Evolutionary conservation across 2,888 invertebrate genomes (phyloP).

Genomic region (Macrophya alboannulata): DNA sequence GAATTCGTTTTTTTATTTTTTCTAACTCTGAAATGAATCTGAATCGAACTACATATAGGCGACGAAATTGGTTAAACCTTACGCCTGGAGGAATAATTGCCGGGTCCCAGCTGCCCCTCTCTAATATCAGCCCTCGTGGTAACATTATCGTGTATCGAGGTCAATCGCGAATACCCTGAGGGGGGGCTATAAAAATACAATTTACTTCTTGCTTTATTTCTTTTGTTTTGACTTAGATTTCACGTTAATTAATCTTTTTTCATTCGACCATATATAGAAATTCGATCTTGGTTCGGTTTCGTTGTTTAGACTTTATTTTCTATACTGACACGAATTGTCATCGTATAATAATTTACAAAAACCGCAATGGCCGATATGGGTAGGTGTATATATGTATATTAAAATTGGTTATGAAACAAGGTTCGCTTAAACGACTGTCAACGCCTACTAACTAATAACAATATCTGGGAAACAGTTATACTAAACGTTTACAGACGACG

Average conservation of each 20-base stretch:
- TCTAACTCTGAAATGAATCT: background rate
- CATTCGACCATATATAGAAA: background rate
- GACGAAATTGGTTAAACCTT: background rate
- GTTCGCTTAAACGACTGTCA: conserved; percentile 17
- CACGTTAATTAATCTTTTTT: conserved; percentile 1
- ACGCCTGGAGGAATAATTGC: background rate
- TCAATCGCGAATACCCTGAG: conserved; percentile 31
- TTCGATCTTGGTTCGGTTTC: background rate
- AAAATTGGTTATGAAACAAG: conserved; percentile 20
- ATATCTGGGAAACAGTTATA: conserved; percentile 31
- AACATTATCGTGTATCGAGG: conserved; percentile 34
- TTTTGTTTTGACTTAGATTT: background rate
- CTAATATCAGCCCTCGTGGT: conserved; percentile 30
- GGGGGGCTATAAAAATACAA: conserved; percentile 29
- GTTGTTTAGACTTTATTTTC: background rate
- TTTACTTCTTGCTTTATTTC: background rate
- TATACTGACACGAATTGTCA: background rate
- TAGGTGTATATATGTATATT: background rate
- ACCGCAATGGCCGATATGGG: background rate
- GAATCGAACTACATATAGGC: background rate
- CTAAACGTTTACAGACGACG: background rate
- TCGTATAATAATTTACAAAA: conserved; percentile 9
- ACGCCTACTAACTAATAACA: conserved; percentile 28
- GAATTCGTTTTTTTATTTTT: background rate
- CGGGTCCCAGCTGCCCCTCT: background rate